Base-by-base conservation (phyloP, 2,797 vertebrate species). In the Coregonus suidteri region DNA sequence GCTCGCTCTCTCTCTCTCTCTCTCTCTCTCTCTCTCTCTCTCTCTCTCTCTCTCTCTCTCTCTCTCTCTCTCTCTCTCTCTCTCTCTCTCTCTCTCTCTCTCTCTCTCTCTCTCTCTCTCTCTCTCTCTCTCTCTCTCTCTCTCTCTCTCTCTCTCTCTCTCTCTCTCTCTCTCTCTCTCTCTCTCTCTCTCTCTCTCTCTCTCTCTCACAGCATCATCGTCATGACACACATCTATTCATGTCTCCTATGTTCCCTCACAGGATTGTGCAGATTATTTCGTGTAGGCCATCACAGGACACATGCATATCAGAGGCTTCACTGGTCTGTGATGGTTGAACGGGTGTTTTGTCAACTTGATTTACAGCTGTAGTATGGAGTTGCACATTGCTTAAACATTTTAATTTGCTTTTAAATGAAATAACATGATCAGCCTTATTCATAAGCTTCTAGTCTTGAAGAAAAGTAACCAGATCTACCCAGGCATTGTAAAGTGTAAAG, bases 201-300 rank as follows among this genome's bases (percentile, higher is more conserved):
- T 75, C 81, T 77, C 75, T 34, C 30, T 84, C 68, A 78, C 87
- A 81, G 25, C 77, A 16, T 54, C 65, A 59, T n/a, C 25, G 1
- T 25, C 76, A 52, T 86, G 79, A 83, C 73, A 84, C 18, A 66
- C 76, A 53, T 74, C 47, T 25, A 80, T 80, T 51, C 51, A 4
- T 71, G 34, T 77, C 78, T 83, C 78, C 75, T 85, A 78, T 79
- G 78, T 79, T 77, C 74, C 47, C 31, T 86, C 69, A 79, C 88
- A 81, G 56, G 71, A 37, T 59, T 3, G 69, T 90, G 88, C 70
- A 84, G 90, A 88, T 68, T 82, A 64, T 82, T 85, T 75, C 75
- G 75, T 59, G 78, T 18, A 14, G 75, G 76, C 83, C 25, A 65
- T 25, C 25, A 9, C 16, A 15, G 67, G 34, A 47, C 68, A n/a